Percentiles rank a stretch among this genome's conserved stretches.
phyloP scores from a whole-genome alignment of 2,113 vertebrate genomes.

The Nibea coibor region DNA sequence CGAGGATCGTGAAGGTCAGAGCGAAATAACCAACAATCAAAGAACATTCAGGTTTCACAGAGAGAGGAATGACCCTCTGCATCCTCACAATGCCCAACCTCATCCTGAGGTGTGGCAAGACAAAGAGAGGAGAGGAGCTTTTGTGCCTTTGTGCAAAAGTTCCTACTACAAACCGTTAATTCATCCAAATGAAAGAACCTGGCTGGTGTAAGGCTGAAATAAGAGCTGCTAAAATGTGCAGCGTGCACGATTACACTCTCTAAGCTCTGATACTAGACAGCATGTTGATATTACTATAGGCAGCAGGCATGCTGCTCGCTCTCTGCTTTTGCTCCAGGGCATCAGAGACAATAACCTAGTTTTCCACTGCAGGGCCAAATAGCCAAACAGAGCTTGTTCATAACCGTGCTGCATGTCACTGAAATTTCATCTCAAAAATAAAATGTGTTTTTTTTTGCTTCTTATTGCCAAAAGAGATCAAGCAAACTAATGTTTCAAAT shows the following conservation, averaged over 20 bases:
- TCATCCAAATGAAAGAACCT: neutral
- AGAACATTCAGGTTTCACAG: constrained; percentile 3
- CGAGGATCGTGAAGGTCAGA: constrained; percentile 48
- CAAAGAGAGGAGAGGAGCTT: constrained; percentile 3
- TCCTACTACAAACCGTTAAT: neutral
- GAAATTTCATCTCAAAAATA: constrained; percentile 33
- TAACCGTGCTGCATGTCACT: constrained; percentile 41
- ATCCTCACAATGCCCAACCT: constrained; percentile 35
- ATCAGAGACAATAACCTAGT: constrained; percentile 76
- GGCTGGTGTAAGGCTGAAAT: neutral
- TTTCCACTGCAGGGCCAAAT: constrained; percentile 62
- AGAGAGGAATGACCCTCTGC: constrained; percentile 10
- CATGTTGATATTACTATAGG: constrained; percentile 71
- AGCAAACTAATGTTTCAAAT: constrained; percentile 24
- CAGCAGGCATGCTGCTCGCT: constrained; percentile 73
- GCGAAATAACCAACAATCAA: neutral
- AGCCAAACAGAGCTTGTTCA: constrained; percentile 42
- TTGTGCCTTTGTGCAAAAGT: neutral
- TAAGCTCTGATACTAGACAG: constrained; percentile 51
- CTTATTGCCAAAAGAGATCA: constrained; percentile 31
- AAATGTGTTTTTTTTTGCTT: constrained; percentile 1
- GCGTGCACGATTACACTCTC: constrained; percentile 24
- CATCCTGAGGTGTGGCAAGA: constrained; percentile 32
- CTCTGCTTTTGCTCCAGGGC: constrained; percentile 65
- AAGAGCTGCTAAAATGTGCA: constrained; percentile 19